phyloP scores from a whole-genome alignment of 2,113 vertebrate genomes.

The Gavia stellata region DNA sequence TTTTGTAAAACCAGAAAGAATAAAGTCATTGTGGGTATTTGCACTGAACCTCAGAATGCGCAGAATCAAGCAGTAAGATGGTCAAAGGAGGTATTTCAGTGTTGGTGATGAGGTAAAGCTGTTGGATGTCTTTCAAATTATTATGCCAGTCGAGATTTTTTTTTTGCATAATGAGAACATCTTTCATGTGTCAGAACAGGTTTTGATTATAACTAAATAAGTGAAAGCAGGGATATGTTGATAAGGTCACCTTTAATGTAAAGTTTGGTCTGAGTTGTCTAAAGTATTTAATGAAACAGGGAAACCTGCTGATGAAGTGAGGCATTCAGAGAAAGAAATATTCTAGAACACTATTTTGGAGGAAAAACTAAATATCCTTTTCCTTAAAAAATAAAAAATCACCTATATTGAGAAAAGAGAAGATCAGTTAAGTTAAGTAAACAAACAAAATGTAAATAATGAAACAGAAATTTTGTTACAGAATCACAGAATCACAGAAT shows the following conservation, averaged over 20 bases:
- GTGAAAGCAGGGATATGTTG: conserved; percentile 49
- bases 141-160: conserved; percentile 50
- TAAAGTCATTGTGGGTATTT: neutral
- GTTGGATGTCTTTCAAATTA: conserved; percentile 63
- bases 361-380: neutral
- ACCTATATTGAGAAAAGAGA: neutral
- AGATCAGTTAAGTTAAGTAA: neutral
- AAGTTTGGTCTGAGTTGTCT: conserved; percentile 56
- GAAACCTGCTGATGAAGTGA: neutral
- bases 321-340: neutral
- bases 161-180: conserved; percentile 70
- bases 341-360: neutral
- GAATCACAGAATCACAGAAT: too few species aligned
- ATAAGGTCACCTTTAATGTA: conserved; percentile 65
- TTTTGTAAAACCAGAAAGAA: neutral
- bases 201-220: conserved; percentile 73
- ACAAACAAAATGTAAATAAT: neutral
- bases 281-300: conserved; percentile 1
- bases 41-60: neutral
- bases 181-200: conserved; percentile 65
- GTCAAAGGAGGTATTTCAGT: neutral
- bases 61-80: neutral
- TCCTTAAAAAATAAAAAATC: neutral
- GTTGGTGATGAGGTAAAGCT: neutral
- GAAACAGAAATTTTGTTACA: neutral